These are phyloP conservation scores for Kradibia gibbosae DNA, from an alignment of 1,140 invertebrate genomes.

Conservation along the genomic window DNA sequence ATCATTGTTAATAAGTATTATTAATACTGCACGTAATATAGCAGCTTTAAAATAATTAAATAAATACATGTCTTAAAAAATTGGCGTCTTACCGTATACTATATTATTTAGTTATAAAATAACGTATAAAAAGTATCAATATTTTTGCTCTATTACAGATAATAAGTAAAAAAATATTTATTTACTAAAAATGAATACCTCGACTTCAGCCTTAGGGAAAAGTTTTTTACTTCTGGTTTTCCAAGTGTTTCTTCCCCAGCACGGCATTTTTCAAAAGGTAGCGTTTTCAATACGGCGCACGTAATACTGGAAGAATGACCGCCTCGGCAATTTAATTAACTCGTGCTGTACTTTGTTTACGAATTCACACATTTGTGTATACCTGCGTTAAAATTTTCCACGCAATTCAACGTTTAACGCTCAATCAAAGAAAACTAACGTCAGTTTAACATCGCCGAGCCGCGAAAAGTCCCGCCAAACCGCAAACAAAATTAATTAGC, in stretches of 20 bases:
- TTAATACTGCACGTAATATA: too few relatives aligned
- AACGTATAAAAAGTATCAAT: too few relatives aligned
- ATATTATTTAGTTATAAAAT: too few relatives aligned
- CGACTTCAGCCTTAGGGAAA: constrained; percentile 1
- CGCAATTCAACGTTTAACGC: not conserved
- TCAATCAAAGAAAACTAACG: not conserved
- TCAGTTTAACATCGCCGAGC: not conserved
- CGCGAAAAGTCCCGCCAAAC: not conserved
- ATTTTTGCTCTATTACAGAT: not conserved
- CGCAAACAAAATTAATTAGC: not conserved
- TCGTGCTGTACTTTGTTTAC: constrained; percentile 3
- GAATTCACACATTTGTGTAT: not conserved
- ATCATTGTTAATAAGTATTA: too few relatives aligned
- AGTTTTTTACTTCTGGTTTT: constrained; percentile 30
- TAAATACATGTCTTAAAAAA: too few relatives aligned
- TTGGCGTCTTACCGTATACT: too few relatives aligned
- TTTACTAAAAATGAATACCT: constrained; percentile 10
- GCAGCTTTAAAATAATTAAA: too few relatives aligned
- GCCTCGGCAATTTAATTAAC: not conserved
- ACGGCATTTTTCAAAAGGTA: constrained; percentile 28
- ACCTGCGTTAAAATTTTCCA: not conserved
- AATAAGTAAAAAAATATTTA: not conserved
- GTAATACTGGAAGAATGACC: not conserved
- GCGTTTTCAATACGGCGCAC: not conserved
- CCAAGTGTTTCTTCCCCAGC: constrained; percentile 36